Evolutionary conservation across 2,888 invertebrate genomes (phyloP), one percentile per base, ranked within the genome.

Genomic region (Barypeithes pellucidus): DNA sequence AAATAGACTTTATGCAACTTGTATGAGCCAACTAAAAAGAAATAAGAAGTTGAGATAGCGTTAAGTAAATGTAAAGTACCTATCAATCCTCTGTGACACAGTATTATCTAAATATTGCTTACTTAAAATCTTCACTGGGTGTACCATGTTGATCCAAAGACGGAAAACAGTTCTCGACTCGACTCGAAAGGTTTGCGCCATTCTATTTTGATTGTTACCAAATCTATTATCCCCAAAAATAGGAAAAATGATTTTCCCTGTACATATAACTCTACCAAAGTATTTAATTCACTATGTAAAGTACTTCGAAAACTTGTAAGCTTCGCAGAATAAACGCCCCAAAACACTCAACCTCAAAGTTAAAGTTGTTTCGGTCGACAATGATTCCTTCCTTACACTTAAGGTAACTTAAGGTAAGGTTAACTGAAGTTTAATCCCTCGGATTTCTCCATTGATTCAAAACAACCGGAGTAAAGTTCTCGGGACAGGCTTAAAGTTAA

Each of bases 321-420:
- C 66, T 18, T n/a, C n/a, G 11, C 66, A 66, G 57, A 66, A 66
- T 66, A 66, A 66, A 54, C 57, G 66, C 62, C 39, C 61, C 29
- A 12, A 41, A 69, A 52, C 54, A 41, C 54, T 50, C 45, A 67
- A 47, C 57, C 45, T 67, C 29, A 18, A 29, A 68, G 47, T 47
- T 60, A 45, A 59, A 59, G 59, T 67, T 67, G 57, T 59, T 67
- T 33, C 43, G 29, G 43, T 80, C 79, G 79, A 80, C 79, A 76
- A 77, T 71, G 76, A 77, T 76, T 77, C 74, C 76, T 75, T 74
- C 75, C 77, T 75, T 71, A 77, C 74, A 76, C 75, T 75, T 73
- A 79, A 80, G 80, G 80, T 80, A 80, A 78, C 79, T 81, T 81
- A 67, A 80, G 80, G 80, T 81, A 79, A 80, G 80, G 80, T 80